Conservation (phyloP, 2,888 invertebrate species). For the Amiota communis region DNA sequence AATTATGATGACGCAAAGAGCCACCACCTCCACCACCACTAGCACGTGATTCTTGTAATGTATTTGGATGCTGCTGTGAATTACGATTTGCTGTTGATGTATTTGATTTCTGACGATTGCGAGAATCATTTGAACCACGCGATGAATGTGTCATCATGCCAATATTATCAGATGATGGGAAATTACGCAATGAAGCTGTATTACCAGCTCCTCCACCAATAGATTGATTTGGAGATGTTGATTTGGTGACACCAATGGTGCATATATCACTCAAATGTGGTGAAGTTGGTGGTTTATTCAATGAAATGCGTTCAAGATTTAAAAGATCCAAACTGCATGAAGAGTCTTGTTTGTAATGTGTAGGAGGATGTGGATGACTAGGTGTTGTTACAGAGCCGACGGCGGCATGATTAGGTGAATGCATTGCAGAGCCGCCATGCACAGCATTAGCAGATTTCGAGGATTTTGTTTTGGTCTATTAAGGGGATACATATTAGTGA, state of each 20-base stretch:
- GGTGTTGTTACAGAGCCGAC: conserved; percentile 54
- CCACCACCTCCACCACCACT: conserved; percentile 35
- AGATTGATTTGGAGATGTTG: conserved; percentile 40
- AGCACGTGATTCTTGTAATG: conserved; percentile 34
- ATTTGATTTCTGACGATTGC: conserved; percentile 56
- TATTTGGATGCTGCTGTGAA: conserved; percentile 38
- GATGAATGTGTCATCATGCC: conserved; percentile 68
- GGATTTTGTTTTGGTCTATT: conserved; percentile 41
- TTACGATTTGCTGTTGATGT: conserved; percentile 58
- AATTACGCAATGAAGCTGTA: conserved; percentile 47
- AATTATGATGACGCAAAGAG: conserved; percentile 61
- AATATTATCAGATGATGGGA: conserved; percentile 63
- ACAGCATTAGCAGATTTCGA: conserved; percentile 40
- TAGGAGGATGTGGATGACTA: conserved; percentile 51
- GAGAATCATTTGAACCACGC: conserved; percentile 66
- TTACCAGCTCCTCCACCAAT: conserved; percentile 8
- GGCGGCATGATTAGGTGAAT: conserved; percentile 35
- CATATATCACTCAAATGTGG: conserved; percentile 56
- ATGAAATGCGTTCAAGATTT: conserved; percentile 62
- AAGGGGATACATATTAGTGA: background rate
- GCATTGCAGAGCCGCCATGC: conserved; percentile 7
- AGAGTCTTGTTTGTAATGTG: conserved; percentile 56
- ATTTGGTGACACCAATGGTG: conserved; percentile 29
- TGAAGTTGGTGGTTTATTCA: conserved; percentile 58
- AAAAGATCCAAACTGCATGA: conserved; percentile 61